Base-by-base conservation (phyloP, 1,140 invertebrate genomes). In the Brachionus asplanchnoidis region DNA sequence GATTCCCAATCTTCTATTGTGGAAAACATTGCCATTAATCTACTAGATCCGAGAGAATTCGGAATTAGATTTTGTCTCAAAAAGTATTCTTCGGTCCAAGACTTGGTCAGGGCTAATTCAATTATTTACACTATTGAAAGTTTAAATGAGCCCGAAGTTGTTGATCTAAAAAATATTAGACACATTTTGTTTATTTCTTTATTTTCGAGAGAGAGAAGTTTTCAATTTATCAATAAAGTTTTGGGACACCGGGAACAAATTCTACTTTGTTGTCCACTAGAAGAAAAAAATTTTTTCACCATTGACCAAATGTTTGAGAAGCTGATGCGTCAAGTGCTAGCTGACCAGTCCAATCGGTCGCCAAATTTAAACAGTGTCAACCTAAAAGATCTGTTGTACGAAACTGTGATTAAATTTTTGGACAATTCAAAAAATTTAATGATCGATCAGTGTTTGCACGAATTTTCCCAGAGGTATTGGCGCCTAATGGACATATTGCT, bases 351-450 rank as follows among this genome's bases (percentile, higher is more conserved):
- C 14, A 68, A 68, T 68, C 66, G 66, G 12, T 36, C 66, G 3
- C 66, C 66, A 36, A 42, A 44, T 75, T 42, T 75, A 20, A 23
- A 4, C 70, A 70, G 36, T 17, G 26, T 70, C 14, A 75, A 42
- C 11, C 32, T 75, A 32, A 75, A 75, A 75, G 40, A 42, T 46
- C 5, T 50, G 20, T 12, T 50, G 2, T 46, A 20, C 46, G 40
- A 73, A 40, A 73, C 36, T 73, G 40, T 42, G 68, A 73, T 73
- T 44, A 40, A 42, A 73, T 73, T 73, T 42, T 73, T 73, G n/a
- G 68, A 40, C 17, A 73, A 73, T 9, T 73, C 36, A 1, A 73
- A 73, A 73, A 42, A 42, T 40, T 42, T 73, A 46, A 73, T 60
- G 53, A 26, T 60, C 20, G 53, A 60, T 20, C 53, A 60, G 20